Base-by-base conservation (phyloP, 2,888 invertebrate species). In the Leucophora obtusa region DNA sequence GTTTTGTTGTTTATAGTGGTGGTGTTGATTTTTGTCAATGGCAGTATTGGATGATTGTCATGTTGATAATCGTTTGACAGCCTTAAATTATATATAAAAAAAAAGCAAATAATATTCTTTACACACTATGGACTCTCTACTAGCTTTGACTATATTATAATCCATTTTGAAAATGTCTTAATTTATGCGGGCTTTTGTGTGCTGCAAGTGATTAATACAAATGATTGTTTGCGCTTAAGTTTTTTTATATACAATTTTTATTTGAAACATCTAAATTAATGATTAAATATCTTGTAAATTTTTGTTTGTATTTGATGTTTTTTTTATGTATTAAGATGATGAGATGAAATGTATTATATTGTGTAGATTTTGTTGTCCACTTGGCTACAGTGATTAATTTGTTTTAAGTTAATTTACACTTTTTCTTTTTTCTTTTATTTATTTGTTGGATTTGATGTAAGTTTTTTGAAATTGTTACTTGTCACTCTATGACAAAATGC, bases 131-230 rank as follows among this genome's bases (percentile, higher is more conserved):
- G 28, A 28, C n/a, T 9, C n/a, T 24, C 24, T 28, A 28, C n/a
- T 15, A 24, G 24, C 24, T 56, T 8, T 9, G 9, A 8, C 28
- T n/a, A 24, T 28, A 28, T 28, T 28, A 28, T 15, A 15, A 28
- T 28, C 43, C 43, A 14, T 47, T n/a, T 47, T 47, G 43, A 28
- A 70, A 68, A 76, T 68, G 54, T 76, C 76, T 73, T 81, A 81
- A 81, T 81, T 73, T 77, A 81, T 81, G 77, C 72, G 77, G 77
- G 76, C 54, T 62, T 68, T 33, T n/a, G 14, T 18, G 47, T 59
- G 70, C 21, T 71, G 76, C 68, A 63, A 80, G 76, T 80, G 80
- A 80, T 80, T 80, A 72, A 80, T 69, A 69, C 76, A 73, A 81
- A 77, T 73, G 76, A 73, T 69, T 72, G 51, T 79, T 70, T 74